Conservation (phyloP, 2,113 vertebrate genomes). For the Morone saxatilis region DNA sequence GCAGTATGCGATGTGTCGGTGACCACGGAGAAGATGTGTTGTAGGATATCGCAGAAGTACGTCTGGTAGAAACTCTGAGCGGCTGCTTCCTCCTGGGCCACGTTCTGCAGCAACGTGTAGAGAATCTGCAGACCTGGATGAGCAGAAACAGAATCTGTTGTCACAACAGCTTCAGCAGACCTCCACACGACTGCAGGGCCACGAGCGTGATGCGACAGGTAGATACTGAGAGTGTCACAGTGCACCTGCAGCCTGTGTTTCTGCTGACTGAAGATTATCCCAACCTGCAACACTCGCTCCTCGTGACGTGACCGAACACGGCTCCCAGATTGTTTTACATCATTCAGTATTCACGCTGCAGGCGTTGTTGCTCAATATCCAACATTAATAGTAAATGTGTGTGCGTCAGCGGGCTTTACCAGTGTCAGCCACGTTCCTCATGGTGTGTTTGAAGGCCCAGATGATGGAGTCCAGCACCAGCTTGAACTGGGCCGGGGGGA, state of each 20-base stretch:
- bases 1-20: conserved; percentile 99
- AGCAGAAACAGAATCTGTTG: not conserved
- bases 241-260: not conserved
- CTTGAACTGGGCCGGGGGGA: conserved; percentile 98
- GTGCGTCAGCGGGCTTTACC: conserved; percentile 82
- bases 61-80: conserved; percentile 99
- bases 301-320: not conserved
- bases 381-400: conserved; percentile 2
- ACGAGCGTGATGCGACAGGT: not conserved
- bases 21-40: conserved; percentile 99
- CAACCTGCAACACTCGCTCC: not conserved
- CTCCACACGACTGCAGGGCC: not conserved
- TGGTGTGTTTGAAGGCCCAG: conserved; percentile 99
- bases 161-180: not conserved
- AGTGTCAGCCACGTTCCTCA: conserved; percentile 99
- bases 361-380: not conserved
- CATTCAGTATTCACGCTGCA: not conserved
- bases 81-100: conserved; percentile 96
- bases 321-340: not conserved
- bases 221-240: not conserved
- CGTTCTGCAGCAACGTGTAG: conserved; percentile 96
- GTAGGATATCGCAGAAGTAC: conserved; percentile 97
- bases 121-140: conserved; percentile 94
- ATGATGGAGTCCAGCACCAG: conserved; percentile 99
- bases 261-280: not conserved